Evolutionary conservation across 1,140 invertebrate species (phyloP), one percentile per base, ranked within the genome.

Genomic region (Lerema accius): DNA sequence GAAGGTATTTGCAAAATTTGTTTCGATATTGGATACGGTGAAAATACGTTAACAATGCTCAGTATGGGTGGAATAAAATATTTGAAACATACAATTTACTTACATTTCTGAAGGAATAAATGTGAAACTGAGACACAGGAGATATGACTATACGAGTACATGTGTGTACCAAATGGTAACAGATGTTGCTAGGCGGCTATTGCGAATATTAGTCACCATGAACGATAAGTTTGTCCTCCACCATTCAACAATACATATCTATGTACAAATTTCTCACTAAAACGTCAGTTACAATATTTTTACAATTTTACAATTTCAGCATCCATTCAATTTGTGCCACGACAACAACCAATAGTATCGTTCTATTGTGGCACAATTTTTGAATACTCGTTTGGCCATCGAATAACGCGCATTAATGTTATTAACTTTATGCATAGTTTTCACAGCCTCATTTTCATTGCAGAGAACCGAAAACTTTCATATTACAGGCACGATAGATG

Each of bases 191-290:
- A 49, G 56, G 56, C 45, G 56, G 56, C 56, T 35, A 49, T 26
- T 60, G 17, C 43, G 10, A 39, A 49, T 9, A 10, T 46, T 26
- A 40, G 43, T 46, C 55, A 59, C 17, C 6, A 37, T 28, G 23
- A 60, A 60, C 43, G 16, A 48, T 60, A n/a, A 35, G 46, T 60
- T 60, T 60, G 26, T 60, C 17, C 56, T 59, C 40, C 56, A 59
- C 40, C 56, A 37, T 48, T 37, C n/a, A 42, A 48, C 35, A 48
- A 15, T 35, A 48, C 3, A 48, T 4, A 58, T 39, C 55, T 48
- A 48, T 59, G 6, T 59, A 59, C 32, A 59, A 37, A 59, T 45
- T 48, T 48, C 28, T 48, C 32, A 59, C 42, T 35, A 35, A 15
- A 45, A 58, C 42, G 37, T 35, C 19, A 40, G 14, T 40, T 19